Evolutionary conservation across 2,888 invertebrate species (phyloP), one percentile per base, ranked within the genome.

Genomic region (Drosophila algonquin): DNA sequence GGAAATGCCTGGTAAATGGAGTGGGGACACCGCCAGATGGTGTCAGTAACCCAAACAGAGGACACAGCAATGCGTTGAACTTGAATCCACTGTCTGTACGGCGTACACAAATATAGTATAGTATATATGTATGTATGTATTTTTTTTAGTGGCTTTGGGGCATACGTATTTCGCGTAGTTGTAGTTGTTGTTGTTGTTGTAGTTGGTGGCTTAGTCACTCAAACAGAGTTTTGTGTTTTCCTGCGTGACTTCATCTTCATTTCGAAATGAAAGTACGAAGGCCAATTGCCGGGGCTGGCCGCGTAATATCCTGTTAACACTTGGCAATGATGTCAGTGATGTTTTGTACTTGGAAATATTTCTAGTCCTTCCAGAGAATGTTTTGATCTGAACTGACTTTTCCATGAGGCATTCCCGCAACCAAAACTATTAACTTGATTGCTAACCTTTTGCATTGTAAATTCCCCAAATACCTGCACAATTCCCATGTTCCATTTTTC

Each of bases 401-500:
- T 65, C 27, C 51, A 1, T 12, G 35, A 35, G 3, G 32, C 55
- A 61, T 46, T 55, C 55, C 27, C 27, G 27, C 27, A 58, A 12
- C 30, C 56, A 56, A 70, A 63, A 14, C 72, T 64, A 79, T 81
- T 81, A 73, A 70, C 63, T 67, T 57, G 54, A 77, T 76, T 79
- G 64, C 55, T 50, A 50, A 24, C 47, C 45, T 50, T 63, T 67
- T 65, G n/a, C 63, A 68, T 57, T 60, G 51, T 48, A 52, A 75
- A 57, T 51, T 12, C 16, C 57, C n/a, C 55, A 14, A 54, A 73
- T 73, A 75, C 48, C 48, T 45, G 18, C 46, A 55, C 56, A 56
- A 69, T 85, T 83, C 83, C 83, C 83, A 87, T 83, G 83, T 78
- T 83, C 83, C 83, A 87, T 27, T 80, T 83, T 83, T 83, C 69